A percentile compares a stretch with the other conserved stretches of the same genome.
Conservation (phyloP, 2,888 invertebrate genomes). For the Catocala fraxini region DNA sequence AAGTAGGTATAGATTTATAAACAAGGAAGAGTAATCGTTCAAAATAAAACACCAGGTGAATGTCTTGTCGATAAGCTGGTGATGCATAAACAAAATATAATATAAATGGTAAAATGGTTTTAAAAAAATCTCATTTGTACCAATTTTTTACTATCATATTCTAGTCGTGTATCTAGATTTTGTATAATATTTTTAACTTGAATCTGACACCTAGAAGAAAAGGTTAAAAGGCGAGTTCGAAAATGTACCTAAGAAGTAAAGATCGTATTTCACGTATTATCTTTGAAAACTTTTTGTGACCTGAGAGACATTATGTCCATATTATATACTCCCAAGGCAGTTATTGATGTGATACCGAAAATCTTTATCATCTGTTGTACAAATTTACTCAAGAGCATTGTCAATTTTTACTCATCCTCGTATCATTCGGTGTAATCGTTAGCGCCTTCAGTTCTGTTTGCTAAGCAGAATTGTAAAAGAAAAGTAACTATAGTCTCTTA, state of each 20-base stretch:
- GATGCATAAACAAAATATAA: no score
- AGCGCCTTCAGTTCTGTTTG: no score
- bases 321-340: constrained; percentile 24
- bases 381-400: constrained; percentile 22
- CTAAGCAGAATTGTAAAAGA: no score
- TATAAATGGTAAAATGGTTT: no score
- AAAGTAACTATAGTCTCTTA: no score
- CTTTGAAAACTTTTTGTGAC: constrained; percentile 15
- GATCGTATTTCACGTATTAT: constrained; percentile 21
- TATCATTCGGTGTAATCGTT: no score
- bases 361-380: constrained; percentile 28
- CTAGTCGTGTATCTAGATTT: neutral
- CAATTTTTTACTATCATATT: no score
- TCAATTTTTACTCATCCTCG: neutral
- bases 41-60: no score
- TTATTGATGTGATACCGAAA: constrained; percentile 30
- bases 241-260: constrained; percentile 9
- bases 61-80: no score
- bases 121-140: no score
- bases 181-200: neutral
- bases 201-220: neutral
- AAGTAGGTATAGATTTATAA: no score
- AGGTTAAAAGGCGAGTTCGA: neutral
- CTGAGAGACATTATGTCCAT: constrained; percentile 19
- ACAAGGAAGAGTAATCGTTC: no score